These are phyloP conservation scores for Drosophila infuscata DNA, from an alignment of 2,888 invertebrate species.

Conservation along the genomic window DNA sequence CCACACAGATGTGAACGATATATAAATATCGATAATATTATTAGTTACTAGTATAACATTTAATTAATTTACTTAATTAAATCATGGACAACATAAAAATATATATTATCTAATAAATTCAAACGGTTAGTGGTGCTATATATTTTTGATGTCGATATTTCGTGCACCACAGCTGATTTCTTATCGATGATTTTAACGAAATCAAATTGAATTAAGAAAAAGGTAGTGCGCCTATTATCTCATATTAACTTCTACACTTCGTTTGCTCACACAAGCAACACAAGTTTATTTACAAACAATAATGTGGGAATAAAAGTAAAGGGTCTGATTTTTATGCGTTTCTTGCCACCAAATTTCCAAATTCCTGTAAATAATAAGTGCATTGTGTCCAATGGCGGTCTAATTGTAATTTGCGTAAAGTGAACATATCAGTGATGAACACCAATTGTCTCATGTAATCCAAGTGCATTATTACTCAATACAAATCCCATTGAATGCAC, in stretches of 20 bases:
- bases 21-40: background rate
- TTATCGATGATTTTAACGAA: conserved; percentile 20
- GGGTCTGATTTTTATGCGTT: conserved; percentile 4
- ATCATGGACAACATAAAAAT: background rate
- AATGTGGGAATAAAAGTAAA: conserved; percentile 29
- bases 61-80: background rate
- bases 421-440: background rate
- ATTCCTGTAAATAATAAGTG: conserved; percentile 15
- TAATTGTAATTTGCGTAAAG: background rate
- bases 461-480: conserved; percentile 36
- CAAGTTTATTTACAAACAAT: conserved; percentile 36
- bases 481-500: conserved; percentile 30
- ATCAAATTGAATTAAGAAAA: background rate
- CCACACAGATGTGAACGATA: background rate
- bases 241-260: conserved; percentile 13
- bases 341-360: conserved; percentile 39
- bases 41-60: background rate
- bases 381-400: conserved; percentile 13
- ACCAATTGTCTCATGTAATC: conserved; percentile 45
- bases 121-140: background rate
- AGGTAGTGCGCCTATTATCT: conserved; percentile 14
- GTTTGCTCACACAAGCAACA: conserved; percentile 2
- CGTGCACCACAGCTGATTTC: conserved; percentile 14
- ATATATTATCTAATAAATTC: background rate
- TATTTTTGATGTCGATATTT: background rate